Evolutionary conservation across 1,140 invertebrate species (phyloP).

Genomic region (Ganaspis sp.): DNA sequence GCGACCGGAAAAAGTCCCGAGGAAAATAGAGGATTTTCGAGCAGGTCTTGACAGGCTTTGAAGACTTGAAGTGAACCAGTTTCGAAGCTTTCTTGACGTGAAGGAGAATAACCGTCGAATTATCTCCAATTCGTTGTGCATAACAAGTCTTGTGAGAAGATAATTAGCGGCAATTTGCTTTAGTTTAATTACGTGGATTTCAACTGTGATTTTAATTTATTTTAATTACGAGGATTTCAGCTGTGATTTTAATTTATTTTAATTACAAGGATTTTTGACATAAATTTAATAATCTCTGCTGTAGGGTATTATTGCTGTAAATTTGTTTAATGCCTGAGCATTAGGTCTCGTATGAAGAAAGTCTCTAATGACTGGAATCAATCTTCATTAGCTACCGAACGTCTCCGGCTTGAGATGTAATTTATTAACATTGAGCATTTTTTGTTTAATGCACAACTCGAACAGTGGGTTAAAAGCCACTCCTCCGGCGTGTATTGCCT

Average conservation of each 20-base stretch:
- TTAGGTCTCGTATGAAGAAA: background rate
- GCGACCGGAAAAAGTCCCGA: background rate
- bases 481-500: constrained; percentile 28
- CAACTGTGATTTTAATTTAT: too few species aligned
- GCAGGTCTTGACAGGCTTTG: background rate
- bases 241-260: too few species aligned
- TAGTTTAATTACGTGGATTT: too few species aligned
- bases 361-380: background rate
- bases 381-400: constrained; percentile 28
- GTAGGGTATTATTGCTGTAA: background rate
- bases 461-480: constrained; percentile 27
- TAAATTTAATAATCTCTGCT: background rate
- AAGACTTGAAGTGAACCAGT: background rate
- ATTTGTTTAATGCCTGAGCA: background rate
- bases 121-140: too few species aligned
- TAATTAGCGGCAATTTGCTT: background rate
- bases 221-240: too few species aligned
- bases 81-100: background rate
- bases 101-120: background rate
- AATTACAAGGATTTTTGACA: too few species aligned
- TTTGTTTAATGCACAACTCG: constrained; percentile 7
- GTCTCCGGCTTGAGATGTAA: constrained; percentile 10
- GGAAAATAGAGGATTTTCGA: background rate
- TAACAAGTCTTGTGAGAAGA: background rate
- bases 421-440: constrained; percentile 14